Conservation (phyloP, 1,140 invertebrate species). For the Notospermus geniculatus region DNA sequence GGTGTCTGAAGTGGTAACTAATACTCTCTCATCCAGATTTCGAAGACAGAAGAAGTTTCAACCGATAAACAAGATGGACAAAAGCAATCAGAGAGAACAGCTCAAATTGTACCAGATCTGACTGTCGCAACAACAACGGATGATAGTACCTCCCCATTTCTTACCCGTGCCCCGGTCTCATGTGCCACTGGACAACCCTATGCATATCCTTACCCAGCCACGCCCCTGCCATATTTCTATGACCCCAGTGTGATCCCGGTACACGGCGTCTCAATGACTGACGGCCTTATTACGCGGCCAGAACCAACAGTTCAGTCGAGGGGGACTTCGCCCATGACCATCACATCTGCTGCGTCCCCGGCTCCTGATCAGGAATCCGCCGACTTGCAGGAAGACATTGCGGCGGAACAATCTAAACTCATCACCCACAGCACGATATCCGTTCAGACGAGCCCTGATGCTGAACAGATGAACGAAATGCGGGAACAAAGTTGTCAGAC, state of each 20-base stretch:
- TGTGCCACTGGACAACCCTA: conserved; percentile 13
- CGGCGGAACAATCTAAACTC: conserved; percentile 11
- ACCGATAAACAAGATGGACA: too few species aligned
- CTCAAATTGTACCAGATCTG: too few species aligned
- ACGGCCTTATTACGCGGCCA: conserved; percentile 8
- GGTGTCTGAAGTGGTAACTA: background rate
- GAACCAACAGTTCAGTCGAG: conserved; percentile 42
- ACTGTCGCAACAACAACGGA: too few species aligned
- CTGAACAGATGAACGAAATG: conserved; percentile 63
- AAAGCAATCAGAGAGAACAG: too few species aligned
- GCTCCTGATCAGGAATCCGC: background rate
- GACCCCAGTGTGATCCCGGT: conserved; percentile 22
- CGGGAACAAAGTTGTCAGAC: too few species aligned
- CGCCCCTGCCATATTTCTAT: conserved; percentile 22
- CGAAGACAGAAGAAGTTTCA: too few species aligned
- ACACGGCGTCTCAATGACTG: conserved; percentile 5
- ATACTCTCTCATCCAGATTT: too few species aligned
- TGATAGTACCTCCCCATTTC: too few species aligned
- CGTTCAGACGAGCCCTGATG: conserved; percentile 13
- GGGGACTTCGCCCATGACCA: conserved; percentile 46
- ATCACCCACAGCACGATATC: background rate
- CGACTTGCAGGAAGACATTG: conserved; percentile 12
- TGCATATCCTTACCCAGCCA: conserved; percentile 14
- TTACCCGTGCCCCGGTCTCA: too few species aligned
- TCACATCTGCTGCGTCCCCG: background rate